A percentile compares a stretch with the other conserved stretches of the same genome.
Conservation (phyloP, 2,113 vertebrate genomes). For the Tricholaema leucomelas region DNA sequence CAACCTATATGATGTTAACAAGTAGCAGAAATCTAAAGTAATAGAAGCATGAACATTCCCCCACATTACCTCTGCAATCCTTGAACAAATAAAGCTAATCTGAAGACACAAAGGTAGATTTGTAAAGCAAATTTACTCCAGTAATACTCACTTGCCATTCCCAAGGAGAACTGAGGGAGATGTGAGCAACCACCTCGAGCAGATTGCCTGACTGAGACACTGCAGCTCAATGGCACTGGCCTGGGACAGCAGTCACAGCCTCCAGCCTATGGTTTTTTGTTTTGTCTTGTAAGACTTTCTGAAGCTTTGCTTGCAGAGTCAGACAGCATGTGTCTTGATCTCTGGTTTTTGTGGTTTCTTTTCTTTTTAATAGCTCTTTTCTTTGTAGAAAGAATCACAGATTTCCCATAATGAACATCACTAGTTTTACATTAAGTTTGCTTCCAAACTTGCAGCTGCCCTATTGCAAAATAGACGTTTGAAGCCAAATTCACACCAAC, state of each 20-base stretch:
- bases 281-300: neutral
- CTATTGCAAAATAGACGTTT: neutral
- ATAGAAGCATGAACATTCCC: constrained; percentile 12
- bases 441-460: neutral
- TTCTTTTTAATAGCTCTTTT: neutral
- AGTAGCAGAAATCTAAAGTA: neutral
- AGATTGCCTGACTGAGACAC: neutral
- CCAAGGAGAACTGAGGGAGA: neutral
- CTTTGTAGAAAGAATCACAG: neutral
- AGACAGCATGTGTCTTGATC: neutral
- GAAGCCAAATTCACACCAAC: neutral
- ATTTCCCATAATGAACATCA: neutral
- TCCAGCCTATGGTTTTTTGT: neutral
- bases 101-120: neutral
- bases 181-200: neutral
- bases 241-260: neutral
- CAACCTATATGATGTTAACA: neutral
- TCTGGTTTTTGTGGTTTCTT: neutral
- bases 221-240: neutral
- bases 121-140: constrained; percentile 15
- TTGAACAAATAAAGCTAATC: constrained; percentile 36
- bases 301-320: neutral
- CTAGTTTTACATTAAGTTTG: neutral
- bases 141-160: neutral
- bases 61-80: neutral